Conservation (phyloP, 2,888 invertebrate genomes). For the Heliconius ethilla region DNA sequence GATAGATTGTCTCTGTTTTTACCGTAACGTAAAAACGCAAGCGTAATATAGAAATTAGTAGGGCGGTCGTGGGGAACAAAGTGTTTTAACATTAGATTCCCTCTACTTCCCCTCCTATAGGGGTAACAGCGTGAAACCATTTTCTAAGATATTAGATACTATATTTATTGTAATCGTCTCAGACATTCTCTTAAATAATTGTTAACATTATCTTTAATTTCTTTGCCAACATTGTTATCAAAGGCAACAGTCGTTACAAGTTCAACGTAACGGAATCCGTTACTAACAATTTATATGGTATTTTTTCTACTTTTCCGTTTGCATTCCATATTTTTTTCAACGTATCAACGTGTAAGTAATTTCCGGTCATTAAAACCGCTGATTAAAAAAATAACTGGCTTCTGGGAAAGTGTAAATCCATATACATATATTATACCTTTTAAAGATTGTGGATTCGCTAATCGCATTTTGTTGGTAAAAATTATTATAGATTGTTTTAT, state of each 20-base stretch:
- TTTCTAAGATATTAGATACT: too few relatives aligned
- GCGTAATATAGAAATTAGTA: too few relatives aligned
- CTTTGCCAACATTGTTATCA: not conserved
- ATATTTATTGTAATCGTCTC: not conserved
- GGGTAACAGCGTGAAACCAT: too few relatives aligned
- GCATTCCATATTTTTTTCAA: slow-evolving; percentile 3
- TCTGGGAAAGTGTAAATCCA: not conserved
- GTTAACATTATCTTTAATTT: not conserved
- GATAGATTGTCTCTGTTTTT: not conserved
- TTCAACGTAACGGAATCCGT: not conserved
- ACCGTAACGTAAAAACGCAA: not conserved
- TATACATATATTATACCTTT: not conserved
- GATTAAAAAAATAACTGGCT: slow-evolving; percentile 21
- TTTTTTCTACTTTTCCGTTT: slow-evolving; percentile 3
- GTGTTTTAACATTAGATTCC: too few relatives aligned
- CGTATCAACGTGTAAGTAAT: not conserved
- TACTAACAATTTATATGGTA: not conserved
- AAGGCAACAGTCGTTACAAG: slow-evolving; percentile 7
- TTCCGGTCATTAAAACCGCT: slow-evolving; percentile 20
- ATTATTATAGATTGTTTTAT: not conserved
- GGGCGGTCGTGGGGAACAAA: too few relatives aligned
- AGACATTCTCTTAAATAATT: not conserved
- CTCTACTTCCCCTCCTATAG: too few relatives aligned
- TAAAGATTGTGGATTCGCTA: not conserved
- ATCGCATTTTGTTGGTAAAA: not conserved